Percentiles rank a stretch among this genome's conserved stretches.
Conservation (phyloP, 1,140 invertebrate genomes). For the Pseudomyrmex sp. region DNA sequence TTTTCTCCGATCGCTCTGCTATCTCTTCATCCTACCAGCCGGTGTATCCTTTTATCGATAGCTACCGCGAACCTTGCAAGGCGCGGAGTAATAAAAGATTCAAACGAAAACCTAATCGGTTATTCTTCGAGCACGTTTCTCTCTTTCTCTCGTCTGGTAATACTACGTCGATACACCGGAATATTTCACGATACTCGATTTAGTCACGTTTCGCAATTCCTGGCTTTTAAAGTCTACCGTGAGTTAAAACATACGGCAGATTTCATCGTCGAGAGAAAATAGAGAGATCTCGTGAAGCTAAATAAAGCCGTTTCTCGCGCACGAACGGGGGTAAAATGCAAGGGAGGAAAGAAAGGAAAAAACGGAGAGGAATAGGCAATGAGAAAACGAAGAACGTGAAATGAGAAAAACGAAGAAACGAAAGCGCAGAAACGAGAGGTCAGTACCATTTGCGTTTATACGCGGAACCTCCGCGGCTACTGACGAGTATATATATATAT, state of each 20-base stretch:
- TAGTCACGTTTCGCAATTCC: conserved; percentile 43
- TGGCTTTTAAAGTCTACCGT: conserved; percentile 39
- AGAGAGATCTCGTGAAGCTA: conserved; percentile 19
- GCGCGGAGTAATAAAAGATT: conserved; percentile 54
- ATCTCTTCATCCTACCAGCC: conserved; percentile 22
- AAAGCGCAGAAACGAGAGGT: background rate
- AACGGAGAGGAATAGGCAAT: background rate
- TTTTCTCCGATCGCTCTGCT: conserved; percentile 1
- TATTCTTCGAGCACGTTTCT: conserved; percentile 26
- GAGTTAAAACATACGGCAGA: conserved; percentile 34
- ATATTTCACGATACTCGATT: conserved; percentile 53
- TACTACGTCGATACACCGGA: conserved; percentile 40
- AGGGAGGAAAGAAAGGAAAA: background rate
- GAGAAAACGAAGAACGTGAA: conserved; percentile 23
- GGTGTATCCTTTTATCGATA: conserved; percentile 34
- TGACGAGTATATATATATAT: conserved; percentile 42
- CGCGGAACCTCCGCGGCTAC: conserved; percentile 54
- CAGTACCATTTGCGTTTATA: conserved; percentile 39
- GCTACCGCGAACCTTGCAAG: conserved; percentile 1
- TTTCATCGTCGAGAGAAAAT: conserved; percentile 55
- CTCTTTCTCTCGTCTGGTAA: background rate
- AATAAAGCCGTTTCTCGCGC: conserved; percentile 22
- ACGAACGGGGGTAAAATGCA: background rate
- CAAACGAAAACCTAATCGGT: conserved; percentile 27
- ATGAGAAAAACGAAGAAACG: background rate